These are phyloP conservation scores for Mantis religiosa DNA, from an alignment of 2,888 invertebrate genomes.

Conservation along the genomic window DNA sequence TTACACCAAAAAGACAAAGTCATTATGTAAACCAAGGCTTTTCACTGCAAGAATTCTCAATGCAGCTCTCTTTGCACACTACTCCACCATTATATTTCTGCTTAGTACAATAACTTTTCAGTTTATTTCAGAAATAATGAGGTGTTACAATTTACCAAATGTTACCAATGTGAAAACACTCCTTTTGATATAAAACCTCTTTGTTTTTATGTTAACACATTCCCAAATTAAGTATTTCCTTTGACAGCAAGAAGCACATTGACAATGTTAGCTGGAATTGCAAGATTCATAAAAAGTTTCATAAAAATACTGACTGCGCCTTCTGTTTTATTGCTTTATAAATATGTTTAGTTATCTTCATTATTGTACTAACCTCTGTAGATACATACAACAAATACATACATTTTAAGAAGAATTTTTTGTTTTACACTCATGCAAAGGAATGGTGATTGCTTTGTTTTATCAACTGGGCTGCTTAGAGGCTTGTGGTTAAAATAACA, in stretches of 20 bases:
- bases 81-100: too few species aligned
- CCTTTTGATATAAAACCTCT: neutral
- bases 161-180: neutral
- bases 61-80: too few species aligned
- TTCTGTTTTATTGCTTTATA: neutral
- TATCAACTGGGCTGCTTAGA: too few species aligned
- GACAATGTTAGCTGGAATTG: neutral
- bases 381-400: neutral
- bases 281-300: neutral
- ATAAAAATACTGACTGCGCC: neutral
- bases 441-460: neutral
- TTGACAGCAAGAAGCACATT: neutral
- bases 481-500: too few species aligned
- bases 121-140: neutral
- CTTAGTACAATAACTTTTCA: too few species aligned
- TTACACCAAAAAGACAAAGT: too few species aligned
- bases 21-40: too few species aligned
- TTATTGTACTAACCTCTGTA: neutral
- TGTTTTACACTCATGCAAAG: neutral
- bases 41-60: too few species aligned
- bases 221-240: neutral
- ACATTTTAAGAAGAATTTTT: neutral
- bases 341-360: neutral
- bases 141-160: neutral
- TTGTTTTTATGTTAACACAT: too few species aligned